phyloP scores from a whole-genome alignment of 2,888 invertebrate species.

The Orthosia cruda region DNA sequence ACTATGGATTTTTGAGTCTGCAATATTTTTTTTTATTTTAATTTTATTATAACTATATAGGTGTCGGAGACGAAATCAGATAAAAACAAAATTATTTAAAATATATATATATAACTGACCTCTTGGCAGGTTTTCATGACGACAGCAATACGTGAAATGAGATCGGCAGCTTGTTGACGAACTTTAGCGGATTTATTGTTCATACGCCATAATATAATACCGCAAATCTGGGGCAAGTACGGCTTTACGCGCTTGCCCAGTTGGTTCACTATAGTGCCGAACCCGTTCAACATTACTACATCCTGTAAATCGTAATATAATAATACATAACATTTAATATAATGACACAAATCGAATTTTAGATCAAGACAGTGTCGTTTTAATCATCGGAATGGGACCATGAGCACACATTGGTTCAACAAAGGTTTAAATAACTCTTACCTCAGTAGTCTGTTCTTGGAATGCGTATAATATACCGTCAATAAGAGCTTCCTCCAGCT shows the following conservation, averaged over 20 bases:
- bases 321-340: not conserved
- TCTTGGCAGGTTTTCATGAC: slow-evolving; percentile 99
- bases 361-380: not conserved
- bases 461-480: slow-evolving; percentile 99
- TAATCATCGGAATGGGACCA: not conserved
- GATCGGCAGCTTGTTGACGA: slow-evolving; percentile 99
- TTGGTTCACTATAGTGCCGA: slow-evolving; percentile 99
- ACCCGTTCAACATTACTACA: slow-evolving; percentile 99
- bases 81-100: not conserved
- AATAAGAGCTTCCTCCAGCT: slow-evolving; percentile 99
- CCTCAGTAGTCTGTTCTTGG: slow-evolving; percentile 99
- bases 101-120: slow-evolving; percentile 77
- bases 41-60: not conserved
- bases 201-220: slow-evolving; percentile 99
- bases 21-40: too few relatives aligned
- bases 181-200: slow-evolving; percentile 99
- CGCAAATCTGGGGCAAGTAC: slow-evolving; percentile 99
- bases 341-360: not conserved
- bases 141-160: slow-evolving; percentile 99
- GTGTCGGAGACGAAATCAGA: not conserved
- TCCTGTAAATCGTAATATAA: slow-evolving; percentile 92
- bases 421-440: slow-evolving; percentile 73
- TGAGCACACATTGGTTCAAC: not conserved
- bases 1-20: too few relatives aligned
- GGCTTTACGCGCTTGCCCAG: slow-evolving; percentile 99